A percentile compares a stretch with the other conserved stretches of the same genome.
These are phyloP conservation scores for Drosophila malerkotliana DNA, from an alignment of 1,140 invertebrate genomes.

Conservation along the genomic window DNA sequence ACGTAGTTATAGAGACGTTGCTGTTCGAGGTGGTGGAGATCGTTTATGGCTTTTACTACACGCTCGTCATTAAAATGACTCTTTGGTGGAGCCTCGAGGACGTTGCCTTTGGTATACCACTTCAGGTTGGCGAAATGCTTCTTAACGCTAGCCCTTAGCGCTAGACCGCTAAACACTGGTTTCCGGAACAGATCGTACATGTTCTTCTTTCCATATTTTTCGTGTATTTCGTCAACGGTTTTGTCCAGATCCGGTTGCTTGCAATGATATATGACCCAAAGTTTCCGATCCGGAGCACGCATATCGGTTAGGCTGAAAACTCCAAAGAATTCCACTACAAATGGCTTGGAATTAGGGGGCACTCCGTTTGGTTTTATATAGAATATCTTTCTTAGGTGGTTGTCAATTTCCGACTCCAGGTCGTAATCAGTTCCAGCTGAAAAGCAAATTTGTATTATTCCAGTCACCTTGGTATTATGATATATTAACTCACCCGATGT, in stretches of 20 bases:
- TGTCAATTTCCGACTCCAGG: constrained; percentile 43
- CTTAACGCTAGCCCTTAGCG: constrained; percentile 48
- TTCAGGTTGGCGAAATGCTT: constrained; percentile 51
- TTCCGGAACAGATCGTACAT: constrained; percentile 62
- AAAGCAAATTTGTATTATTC: neutral
- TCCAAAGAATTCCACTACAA: constrained; percentile 52
- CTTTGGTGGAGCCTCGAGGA: constrained; percentile 62
- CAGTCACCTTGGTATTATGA: neutral
- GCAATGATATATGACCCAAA: constrained; percentile 59
- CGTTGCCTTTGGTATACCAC: constrained; percentile 53
- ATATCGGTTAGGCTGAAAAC: constrained; percentile 54
- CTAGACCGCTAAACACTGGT: constrained; percentile 54
- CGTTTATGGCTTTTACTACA: constrained; percentile 33
- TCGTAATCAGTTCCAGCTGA: constrained; percentile 29
- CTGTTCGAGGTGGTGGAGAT: constrained; percentile 48
- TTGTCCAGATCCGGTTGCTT: constrained; percentile 52
- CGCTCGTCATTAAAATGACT: constrained; percentile 56
- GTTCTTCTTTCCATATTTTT: constrained; percentile 69
- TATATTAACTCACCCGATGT: constrained; percentile 2
- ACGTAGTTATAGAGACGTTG: constrained; percentile 56
- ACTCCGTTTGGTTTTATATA: constrained; percentile 20
- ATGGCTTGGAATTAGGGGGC: constrained; percentile 21
- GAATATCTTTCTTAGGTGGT: constrained; percentile 44
- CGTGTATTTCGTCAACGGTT: constrained; percentile 48
- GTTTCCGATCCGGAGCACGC: constrained; percentile 43